phyloP scores from a whole-genome alignment of 2,888 invertebrate genomes.

The Dolichopus griseipennis region DNA sequence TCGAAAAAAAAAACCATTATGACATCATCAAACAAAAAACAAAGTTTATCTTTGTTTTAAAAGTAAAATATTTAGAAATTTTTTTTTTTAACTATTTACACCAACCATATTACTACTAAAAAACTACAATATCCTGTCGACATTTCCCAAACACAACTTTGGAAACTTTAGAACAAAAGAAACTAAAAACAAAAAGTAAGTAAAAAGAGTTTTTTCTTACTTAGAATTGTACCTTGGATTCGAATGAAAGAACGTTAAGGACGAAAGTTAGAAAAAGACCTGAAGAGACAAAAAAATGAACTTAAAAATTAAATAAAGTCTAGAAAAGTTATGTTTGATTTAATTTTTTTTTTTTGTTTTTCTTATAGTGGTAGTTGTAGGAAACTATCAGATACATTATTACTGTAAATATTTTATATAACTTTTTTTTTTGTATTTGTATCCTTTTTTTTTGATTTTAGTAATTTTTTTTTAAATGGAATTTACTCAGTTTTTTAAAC shows the following conservation, averaged over 20 bases:
- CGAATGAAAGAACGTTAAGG: neutral
- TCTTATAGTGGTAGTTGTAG: too few relatives aligned
- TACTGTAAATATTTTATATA: too few relatives aligned
- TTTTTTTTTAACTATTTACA: neutral
- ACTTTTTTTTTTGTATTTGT: too few relatives aligned
- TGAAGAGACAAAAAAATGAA: neutral
- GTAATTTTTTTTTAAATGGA: too few relatives aligned
- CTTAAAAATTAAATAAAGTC: neutral
- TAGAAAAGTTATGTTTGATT: neutral
- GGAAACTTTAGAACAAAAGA: too few relatives aligned
- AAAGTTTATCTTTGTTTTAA: neutral
- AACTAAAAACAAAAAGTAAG: too few relatives aligned
- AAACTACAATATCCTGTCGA: neutral
- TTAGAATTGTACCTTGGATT: neutral
- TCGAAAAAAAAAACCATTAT: neutral
- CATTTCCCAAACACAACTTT: neutral
- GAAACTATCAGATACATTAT: too few relatives aligned
- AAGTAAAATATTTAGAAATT: too few relatives aligned
- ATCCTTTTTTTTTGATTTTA: too few relatives aligned
- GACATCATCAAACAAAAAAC: neutral
- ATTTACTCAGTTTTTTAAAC: too few relatives aligned
- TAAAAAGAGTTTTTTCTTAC: too few relatives aligned
- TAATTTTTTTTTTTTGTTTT: too few relatives aligned
- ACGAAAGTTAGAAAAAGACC: neutral
- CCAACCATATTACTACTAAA: neutral